phyloP scores from a whole-genome alignment of 92 coral and sea anemone species.

The Parazoanthus darwini region DNA sequence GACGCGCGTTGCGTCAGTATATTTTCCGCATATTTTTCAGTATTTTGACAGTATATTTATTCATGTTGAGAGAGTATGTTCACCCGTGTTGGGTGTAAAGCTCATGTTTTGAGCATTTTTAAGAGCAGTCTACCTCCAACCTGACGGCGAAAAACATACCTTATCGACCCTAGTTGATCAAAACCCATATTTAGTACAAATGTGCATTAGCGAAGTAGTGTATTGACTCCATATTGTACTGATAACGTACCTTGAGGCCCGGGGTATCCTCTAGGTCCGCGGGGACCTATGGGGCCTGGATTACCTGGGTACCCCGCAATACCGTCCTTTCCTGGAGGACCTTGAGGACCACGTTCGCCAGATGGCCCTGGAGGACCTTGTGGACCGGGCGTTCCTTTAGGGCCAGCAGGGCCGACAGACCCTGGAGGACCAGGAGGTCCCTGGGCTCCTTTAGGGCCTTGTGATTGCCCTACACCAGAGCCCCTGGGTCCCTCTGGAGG shows the following conservation, averaged over 20 bases:
- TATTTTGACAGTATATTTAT: too few species aligned
- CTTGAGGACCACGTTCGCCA: constrained; percentile 54
- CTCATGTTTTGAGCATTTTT: too few species aligned
- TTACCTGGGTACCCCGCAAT: constrained; percentile 27
- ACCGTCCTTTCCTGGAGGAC: constrained; percentile 53
- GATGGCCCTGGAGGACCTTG: constrained; percentile 53
- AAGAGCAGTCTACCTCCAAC: too few species aligned
- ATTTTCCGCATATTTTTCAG: too few species aligned
- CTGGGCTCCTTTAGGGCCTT: constrained; percentile 38
- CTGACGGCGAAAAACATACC: too few species aligned
- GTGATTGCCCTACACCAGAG: not conserved
- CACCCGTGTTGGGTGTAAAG: too few species aligned
- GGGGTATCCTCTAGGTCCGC: constrained; percentile 40
- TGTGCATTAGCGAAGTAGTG: not conserved
- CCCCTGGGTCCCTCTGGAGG: constrained; percentile 23
- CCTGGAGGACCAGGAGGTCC: constrained; percentile 41
- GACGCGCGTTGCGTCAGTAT: too few species aligned
- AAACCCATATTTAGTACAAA: too few species aligned
- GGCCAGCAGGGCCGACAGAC: constrained; percentile 36
- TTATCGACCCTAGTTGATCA: too few species aligned
- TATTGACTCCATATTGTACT: not conserved
- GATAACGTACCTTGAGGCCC: constrained; percentile 28
- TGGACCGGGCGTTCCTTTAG: constrained; percentile 47
- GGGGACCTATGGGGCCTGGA: constrained; percentile 37
- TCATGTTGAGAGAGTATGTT: too few species aligned